Evolutionary conservation across 2,797 vertebrate species (phyloP).

Genomic region (Phrynocephalus forsythii): DNA sequence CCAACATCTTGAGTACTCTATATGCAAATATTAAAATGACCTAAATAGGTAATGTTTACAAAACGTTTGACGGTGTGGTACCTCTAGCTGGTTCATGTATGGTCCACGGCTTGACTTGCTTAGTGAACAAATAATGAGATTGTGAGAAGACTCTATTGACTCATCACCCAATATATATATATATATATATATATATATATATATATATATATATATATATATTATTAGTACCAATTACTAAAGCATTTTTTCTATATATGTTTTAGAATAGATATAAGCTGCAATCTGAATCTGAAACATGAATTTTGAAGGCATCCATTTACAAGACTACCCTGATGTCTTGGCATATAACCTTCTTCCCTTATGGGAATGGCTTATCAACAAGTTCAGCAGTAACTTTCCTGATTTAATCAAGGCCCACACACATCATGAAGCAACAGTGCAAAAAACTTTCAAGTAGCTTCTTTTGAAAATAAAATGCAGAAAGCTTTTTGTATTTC

Average conservation of each 20-base stretch:
- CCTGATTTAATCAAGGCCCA: neutral
- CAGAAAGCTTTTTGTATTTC: neutral
- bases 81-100: neutral
- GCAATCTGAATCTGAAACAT: neutral
- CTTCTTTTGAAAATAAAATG: neutral
- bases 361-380: neutral
- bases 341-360: neutral
- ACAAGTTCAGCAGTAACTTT: conserved; percentile 5
- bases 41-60: too few relatives aligned
- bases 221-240: neutral
- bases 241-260: neutral
- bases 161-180: neutral
- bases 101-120: neutral
- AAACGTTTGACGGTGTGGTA: neutral
- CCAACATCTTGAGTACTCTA: too few relatives aligned
- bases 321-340: neutral
- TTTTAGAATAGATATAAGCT: neutral
- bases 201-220: neutral
- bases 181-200: neutral
- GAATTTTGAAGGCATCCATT: neutral
- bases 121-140: neutral
- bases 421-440: neutral
- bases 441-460: neutral
- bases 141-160: neutral
- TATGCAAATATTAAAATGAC: too few relatives aligned